Evolutionary conservation across 2,113 vertebrate species (phyloP).

Genomic region (Ptyas mucosa): DNA sequence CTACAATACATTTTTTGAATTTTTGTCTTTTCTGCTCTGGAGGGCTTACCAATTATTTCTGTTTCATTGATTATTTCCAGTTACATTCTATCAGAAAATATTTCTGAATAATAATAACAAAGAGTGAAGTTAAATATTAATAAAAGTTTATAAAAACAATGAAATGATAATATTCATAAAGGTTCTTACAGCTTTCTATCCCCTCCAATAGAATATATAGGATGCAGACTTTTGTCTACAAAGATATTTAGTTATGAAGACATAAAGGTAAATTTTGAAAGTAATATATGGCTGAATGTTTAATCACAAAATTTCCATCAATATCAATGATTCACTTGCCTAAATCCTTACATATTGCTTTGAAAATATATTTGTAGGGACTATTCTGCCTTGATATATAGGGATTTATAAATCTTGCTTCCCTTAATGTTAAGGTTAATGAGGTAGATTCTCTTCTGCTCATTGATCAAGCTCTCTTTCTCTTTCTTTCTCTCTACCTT

Average conservation of each 20-base stretch:
- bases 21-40: not conserved
- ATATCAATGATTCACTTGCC: slow-evolving; percentile 41
- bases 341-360: slow-evolving; percentile 24
- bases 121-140: not conserved
- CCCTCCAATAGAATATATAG: not conserved
- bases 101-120: not conserved
- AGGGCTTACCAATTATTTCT: not conserved
- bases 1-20: not conserved
- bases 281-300: not conserved
- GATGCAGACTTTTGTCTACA: not conserved
- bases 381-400: slow-evolving; percentile 25
- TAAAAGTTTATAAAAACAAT: not conserved
- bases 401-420: slow-evolving; percentile 24
- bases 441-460: slow-evolving; percentile 48
- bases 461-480: slow-evolving; percentile 37
- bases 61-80: not conserved
- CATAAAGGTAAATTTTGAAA: slow-evolving; percentile 10
- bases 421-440: slow-evolving; percentile 29
- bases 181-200: not conserved
- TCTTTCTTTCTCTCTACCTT: not conserved
- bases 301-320: slow-evolving; percentile 36
- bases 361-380: slow-evolving; percentile 31
- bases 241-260: slow-evolving; percentile 7
- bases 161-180: not conserved
- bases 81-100: not conserved